phyloP scores from a whole-genome alignment of 2,113 vertebrate species.

The Panurus biarmicus region DNA sequence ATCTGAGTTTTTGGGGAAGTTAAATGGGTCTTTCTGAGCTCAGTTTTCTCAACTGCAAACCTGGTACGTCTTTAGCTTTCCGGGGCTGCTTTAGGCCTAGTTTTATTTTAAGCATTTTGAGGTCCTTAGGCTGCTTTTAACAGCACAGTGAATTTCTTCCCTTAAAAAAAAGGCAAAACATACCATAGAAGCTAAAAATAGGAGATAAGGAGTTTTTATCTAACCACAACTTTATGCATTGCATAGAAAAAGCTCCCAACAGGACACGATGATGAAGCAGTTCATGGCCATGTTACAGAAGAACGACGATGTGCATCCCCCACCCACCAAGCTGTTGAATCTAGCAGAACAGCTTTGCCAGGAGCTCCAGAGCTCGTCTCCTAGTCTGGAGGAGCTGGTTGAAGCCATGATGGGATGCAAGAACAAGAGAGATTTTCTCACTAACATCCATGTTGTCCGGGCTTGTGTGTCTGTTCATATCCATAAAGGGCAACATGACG shows the following conservation, averaged over 20 bases:
- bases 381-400: slow-evolving; percentile 28
- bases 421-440: slow-evolving; percentile 39
- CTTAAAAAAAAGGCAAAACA: not conserved
- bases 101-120: not conserved
- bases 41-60: not conserved
- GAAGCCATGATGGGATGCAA: slow-evolving; percentile 27
- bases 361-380: not conserved
- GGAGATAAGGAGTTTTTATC: not conserved
- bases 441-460: slow-evolving; percentile 31
- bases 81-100: not conserved
- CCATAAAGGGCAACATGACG: not conserved
- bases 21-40: not conserved
- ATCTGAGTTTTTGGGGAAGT: not conserved
- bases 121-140: not conserved
- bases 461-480: not conserved
- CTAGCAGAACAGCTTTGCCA: slow-evolving; percentile 32
- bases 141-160: not conserved
- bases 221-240: slow-evolving; percentile 9
- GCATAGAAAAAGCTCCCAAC: not conserved
- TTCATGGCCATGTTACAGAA: slow-evolving; percentile 57
- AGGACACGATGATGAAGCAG: slow-evolving; percentile 34
- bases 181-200: not conserved
- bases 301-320: not conserved
- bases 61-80: not conserved
- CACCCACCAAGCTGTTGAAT: slow-evolving; percentile 8